Conservation (phyloP, 2,113 vertebrate genomes). For the Geococcyx californianus region DNA sequence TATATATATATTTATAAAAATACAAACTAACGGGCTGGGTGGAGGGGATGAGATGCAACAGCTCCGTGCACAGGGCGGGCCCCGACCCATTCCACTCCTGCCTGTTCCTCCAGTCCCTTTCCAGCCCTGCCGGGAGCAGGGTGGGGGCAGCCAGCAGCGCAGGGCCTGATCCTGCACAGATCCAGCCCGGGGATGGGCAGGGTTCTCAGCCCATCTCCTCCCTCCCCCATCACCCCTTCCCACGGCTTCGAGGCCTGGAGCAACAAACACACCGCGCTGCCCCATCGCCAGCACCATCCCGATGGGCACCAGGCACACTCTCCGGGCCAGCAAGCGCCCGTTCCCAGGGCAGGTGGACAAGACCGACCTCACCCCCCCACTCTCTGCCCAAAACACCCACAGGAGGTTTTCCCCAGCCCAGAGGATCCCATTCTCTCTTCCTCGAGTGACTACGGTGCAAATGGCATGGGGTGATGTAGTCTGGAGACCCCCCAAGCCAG, state of each 20-base stretch:
- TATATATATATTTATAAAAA: slow-evolving; percentile 69
- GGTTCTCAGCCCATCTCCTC: neutral
- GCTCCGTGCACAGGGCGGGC: fast-evolving
- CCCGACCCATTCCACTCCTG: neutral
- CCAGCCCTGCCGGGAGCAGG: neutral
- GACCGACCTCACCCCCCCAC: neutral
- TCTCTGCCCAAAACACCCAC: neutral
- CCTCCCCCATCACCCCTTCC: neutral
- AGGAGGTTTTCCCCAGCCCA: neutral
- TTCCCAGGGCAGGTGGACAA: neutral
- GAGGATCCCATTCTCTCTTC: neutral
- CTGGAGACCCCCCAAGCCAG: neutral
- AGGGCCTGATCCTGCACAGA: neutral
- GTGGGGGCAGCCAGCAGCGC: neutral
- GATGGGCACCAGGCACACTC: fast-evolving
- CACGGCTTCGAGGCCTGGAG: neutral
- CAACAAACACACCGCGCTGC: neutral
- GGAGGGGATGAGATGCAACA: slow-evolving; percentile 38
- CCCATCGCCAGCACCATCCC: fast-evolving
- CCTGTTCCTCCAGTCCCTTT: neutral
- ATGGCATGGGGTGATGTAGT: slow-evolving; percentile 18
- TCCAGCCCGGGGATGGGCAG: neutral
- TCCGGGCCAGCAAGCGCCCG: neutral
- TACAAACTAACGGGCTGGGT: slow-evolving; percentile 59
- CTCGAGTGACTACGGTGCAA: slow-evolving; percentile 1